A percentile compares a stretch with the other conserved stretches of the same genome.
phyloP scores from a whole-genome alignment of 2,113 vertebrate species.

The Thryonomys swinderianus region DNA sequence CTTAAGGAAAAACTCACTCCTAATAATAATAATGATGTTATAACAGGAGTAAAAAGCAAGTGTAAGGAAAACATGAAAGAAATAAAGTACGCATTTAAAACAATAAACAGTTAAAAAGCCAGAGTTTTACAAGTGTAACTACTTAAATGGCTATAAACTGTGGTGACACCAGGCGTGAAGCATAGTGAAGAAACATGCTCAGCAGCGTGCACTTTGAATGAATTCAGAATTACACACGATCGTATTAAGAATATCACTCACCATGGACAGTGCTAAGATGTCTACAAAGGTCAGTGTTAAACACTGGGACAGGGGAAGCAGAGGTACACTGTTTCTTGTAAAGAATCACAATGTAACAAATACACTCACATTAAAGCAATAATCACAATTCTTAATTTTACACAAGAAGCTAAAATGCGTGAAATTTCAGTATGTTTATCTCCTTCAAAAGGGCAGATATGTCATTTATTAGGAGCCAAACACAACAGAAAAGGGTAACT shows the following conservation, averaged over 20 bases:
- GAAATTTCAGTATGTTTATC: constrained; percentile 48
- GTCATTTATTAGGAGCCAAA: constrained; percentile 49
- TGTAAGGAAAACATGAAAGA: background rate
- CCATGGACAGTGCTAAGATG: constrained; percentile 21
- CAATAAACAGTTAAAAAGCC: background rate
- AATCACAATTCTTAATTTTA: constrained; percentile 61
- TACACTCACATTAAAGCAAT: constrained; percentile 46
- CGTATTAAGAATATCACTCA: background rate
- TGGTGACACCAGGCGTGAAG: background rate
- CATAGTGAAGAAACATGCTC: background rate
- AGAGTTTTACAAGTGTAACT: background rate
- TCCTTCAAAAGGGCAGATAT: constrained; percentile 52
- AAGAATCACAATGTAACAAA: constrained; percentile 53
- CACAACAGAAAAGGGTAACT: constrained; percentile 49
- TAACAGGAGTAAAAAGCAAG: background rate
- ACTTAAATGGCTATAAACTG: background rate
- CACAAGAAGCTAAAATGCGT: constrained; percentile 46
- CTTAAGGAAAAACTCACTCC: background rate
- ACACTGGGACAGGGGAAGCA: constrained; percentile 8
- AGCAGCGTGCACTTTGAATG: rapidly evolving
- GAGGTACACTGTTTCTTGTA: background rate
- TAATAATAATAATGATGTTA: background rate
- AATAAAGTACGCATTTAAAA: background rate
- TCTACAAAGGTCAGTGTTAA: constrained; percentile 1
- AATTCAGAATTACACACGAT: background rate